Evolutionary conservation across 2,797 vertebrate species (phyloP), one percentile per base, ranked within the genome.

Genomic region (Tinamus major): DNA sequence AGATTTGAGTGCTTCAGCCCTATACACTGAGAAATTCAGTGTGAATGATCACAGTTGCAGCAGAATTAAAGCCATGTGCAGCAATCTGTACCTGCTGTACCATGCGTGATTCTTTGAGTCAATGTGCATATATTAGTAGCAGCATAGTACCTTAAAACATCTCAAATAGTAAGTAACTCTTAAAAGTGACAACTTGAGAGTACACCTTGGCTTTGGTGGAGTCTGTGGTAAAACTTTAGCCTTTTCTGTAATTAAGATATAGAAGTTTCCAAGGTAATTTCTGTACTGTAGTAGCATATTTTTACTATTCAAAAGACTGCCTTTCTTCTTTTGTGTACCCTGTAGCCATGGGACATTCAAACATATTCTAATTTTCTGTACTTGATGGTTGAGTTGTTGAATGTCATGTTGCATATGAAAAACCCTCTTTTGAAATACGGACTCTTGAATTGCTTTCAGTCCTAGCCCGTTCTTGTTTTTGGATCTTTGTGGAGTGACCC

Each of bases 71-170:
- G 70, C 29, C 1, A 0, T 20, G 80, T 55, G 31, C 74, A 1
- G 0, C 35, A 41, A 5, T 9, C 21, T 0, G 0, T 18, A 58
- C 18, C 42, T 55, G 1, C 77, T 29, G 63, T 84, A 56, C 31
- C 42, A 4, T 4, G 0, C 0, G 0, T 7, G 78, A 37, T 64
- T 56, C 75, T 56, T 68, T 63, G n/a, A 0, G 0, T 39, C 64
- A 55, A 2, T 3, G 3, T 5, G 13, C 24, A 31, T 0, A 0
- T 42, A 7, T 44, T 42, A n/a, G 42, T 18, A 74, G 51, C 46
- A 72, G n/a, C 69, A 14, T 26, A 48, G 8, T 37, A 24, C 56
- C 79, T 68, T 35, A 13, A 55, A 56, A 9, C 39, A 10, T 39
- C 74, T 53, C 35, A 21, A 84, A 23, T 29, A 70, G 9, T n/a